Evolutionary conservation across 1,140 invertebrate species (phyloP), one percentile per base, ranked within the genome.

Genomic region (Leptestheria dahalacensis): DNA sequence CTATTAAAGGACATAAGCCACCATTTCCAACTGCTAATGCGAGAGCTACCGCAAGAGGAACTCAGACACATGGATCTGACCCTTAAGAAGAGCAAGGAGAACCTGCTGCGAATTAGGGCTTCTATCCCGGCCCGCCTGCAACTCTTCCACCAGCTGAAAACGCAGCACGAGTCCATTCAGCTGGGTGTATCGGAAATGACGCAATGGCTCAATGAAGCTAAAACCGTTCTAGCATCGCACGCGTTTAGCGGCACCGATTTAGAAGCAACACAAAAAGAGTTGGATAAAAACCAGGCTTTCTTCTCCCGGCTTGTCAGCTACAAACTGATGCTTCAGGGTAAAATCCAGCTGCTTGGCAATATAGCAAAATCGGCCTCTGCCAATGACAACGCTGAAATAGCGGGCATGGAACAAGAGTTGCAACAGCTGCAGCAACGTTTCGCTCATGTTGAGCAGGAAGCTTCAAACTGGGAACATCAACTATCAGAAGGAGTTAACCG

Each of bases 271-370:
- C 79, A 86, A 63, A 75, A 79, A 20, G 81, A 85, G 57, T 75
- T 93, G 23, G 86, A 91, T 54, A 81, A 79, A 64, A 86, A 95
- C 66, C 91, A 91, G 70, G 78, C 75, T 18, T 92, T 91, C 74
- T 92, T 94, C 70, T 84, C 87, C 0, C 79, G 89, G 60, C 87
- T 82, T 0, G 78, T 90, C 0, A 93, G 93, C 70, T 93, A 94
- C 71, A 87, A 86, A 68, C 91, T 90, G 0, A 91, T 93, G 84
- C 68, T 95, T 47, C 90, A 94, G 65, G 93, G 87, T 66, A 93
- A 93, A 72, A 94, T 92, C 70, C 93, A 94, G 74, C 83, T 94
- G n/a, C 84, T 91, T 71, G 81, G 83, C 62, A 91, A 82, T 66
- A 85, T 95, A n/a, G 75, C 86, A 0, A 85, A 85, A 66, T 79